Conservation (phyloP, 2,113 vertebrate genomes). For the Ailurus styani region DNA sequence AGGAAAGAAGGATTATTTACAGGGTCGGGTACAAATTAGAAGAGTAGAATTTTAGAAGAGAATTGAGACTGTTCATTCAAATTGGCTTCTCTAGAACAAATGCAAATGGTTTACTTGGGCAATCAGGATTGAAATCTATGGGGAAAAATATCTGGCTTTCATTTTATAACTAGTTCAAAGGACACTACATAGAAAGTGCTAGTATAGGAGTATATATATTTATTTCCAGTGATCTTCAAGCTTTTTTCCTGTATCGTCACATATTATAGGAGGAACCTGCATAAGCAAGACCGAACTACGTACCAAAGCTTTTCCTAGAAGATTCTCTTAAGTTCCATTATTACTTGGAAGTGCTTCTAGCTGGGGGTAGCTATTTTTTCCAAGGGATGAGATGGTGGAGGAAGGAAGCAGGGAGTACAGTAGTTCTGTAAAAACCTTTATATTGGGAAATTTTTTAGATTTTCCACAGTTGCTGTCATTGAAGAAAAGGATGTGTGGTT, state of each 20-base stretch:
- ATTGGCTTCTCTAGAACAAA: neutral
- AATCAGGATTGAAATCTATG: neutral
- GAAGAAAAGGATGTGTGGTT: neutral
- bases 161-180: neutral
- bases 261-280: neutral
- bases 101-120: neutral
- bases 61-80: neutral
- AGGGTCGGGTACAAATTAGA: neutral
- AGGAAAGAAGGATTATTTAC: neutral
- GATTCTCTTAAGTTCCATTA: neutral
- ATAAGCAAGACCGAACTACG: neutral
- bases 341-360: neutral
- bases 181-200: neutral
- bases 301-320: neutral
- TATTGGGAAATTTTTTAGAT: neutral
- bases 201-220: neutral
- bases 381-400: neutral
- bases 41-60: neutral
- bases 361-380: neutral
- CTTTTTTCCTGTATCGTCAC: neutral
- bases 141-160: neutral
- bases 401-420: neutral
- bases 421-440: neutral
- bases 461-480: neutral
- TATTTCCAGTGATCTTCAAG: neutral